phyloP scores from a whole-genome alignment of 2,797 vertebrate species.

The Pantherophis alleghaniensis region DNA sequence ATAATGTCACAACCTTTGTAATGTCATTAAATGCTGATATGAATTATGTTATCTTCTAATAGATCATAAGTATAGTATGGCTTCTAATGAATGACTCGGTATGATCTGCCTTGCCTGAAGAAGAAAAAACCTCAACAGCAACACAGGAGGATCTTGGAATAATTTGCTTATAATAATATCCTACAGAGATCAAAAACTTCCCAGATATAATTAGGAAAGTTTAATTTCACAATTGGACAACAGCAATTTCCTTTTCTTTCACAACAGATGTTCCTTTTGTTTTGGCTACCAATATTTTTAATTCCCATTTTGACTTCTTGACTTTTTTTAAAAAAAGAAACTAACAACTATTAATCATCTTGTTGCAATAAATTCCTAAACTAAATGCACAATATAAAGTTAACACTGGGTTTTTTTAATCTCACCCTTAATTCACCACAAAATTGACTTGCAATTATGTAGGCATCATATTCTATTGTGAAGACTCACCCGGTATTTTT shows the following conservation, averaged over 20 bases:
- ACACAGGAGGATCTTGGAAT: not conserved
- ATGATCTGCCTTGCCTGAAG: not conserved
- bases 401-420: not conserved
- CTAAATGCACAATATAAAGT: not conserved
- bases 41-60: not conserved
- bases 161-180: not conserved
- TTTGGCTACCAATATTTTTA: not conserved
- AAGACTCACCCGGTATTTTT: not conserved
- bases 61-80: not conserved
- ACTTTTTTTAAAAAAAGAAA: not conserved
- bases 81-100: not conserved
- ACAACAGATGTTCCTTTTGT: not conserved
- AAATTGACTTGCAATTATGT: not conserved
- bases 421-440: not conserved
- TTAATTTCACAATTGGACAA: not conserved
- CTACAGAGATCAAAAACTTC: not conserved
- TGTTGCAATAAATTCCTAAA: not conserved
- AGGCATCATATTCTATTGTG: not conserved
- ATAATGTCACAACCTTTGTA: not conserved
- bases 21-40: not conserved
- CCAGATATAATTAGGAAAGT: not conserved
- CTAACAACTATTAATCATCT: not conserved
- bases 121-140: not conserved
- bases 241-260: not conserved
- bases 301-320: not conserved